Percentiles rank a stretch among this genome's conserved stretches.
Evolutionary conservation across 2,113 vertebrate species (phyloP).

Genomic region (Laticauda laticaudata): DNA sequence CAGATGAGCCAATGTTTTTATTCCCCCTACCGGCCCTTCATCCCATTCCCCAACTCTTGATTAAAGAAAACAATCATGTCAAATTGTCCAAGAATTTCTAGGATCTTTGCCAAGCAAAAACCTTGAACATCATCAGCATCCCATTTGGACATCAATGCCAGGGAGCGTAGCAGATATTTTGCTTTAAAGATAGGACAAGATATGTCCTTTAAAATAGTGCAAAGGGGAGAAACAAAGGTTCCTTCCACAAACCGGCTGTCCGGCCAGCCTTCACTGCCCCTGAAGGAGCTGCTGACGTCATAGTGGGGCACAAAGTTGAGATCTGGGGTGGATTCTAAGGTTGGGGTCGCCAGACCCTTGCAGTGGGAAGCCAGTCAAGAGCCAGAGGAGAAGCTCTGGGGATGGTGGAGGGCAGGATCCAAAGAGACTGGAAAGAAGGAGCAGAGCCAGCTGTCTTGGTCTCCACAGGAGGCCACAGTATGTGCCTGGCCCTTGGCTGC

Average conservation of each 20-base stretch:
- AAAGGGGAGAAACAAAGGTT: background rate
- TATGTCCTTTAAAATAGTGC: background rate
- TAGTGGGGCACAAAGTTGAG: background rate
- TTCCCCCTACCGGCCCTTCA: background rate
- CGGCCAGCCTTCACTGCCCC: background rate
- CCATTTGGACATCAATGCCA: background rate
- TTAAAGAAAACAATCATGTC: background rate
- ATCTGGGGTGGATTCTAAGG: background rate
- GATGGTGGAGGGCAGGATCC: background rate
- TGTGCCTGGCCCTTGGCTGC: background rate
- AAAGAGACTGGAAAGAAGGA: background rate
- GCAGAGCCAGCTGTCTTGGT: background rate
- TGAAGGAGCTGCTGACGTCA: background rate
- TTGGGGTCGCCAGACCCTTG: background rate
- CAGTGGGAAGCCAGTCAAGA: background rate
- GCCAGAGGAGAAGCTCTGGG: background rate
- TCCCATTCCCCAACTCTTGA: background rate
- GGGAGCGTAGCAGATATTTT: background rate
- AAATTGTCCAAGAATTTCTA: background rate
- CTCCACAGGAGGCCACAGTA: background rate
- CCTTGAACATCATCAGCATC: background rate
- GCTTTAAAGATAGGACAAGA: background rate
- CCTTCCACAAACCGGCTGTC: too few relatives aligned
- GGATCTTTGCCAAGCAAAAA: background rate
- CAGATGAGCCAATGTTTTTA: background rate